Evolutionary conservation across 35 echinoderm and acorn worm genomes (phyloP), one percentile per base, ranked within the genome.

Genomic region (Ophiothrix spiculata): DNA sequence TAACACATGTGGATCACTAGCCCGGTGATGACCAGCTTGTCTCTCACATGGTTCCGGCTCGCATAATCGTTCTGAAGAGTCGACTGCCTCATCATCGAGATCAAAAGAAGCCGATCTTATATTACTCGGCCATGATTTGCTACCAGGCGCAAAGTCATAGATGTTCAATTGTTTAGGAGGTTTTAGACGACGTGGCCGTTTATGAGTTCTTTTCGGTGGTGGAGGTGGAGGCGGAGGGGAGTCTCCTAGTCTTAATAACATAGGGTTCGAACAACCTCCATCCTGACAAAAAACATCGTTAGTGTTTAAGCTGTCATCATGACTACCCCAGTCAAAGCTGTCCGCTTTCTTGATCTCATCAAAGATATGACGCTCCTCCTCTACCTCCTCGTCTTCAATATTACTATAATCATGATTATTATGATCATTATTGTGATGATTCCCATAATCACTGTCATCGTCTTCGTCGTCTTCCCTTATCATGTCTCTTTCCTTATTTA

Each of bases 1-100:
- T n/a, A 69, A 69, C 3, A 69, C 60, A 69, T 69, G 60, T 69
- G 60, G 60, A 15, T 69, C 60, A 69, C 60, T 69, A 25, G 60
- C 60, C 29, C 60, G 17, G 29, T 69, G 60, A 69, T 69, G 60
- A 12, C 60, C 60, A n/a, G 23, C 16, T 15, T 69, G 17, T 2
- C 10, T 15, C 29, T 69, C 60, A 69, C 29, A 69, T 25, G 60
- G 60, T 15, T 69, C 60, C 23, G 60, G 60, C 17, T 2, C 60
- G 23, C 60, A 69, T n/a, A 69, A 69, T 2, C 25, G 60, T 28
- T 69, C 60, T 28, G 60, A 69, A 15, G 60, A 69, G 60, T 69
- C 60, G 1, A 69, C 60, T 69, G 60, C 29, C 29, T 69, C 16
- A 69, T 69, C 60, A n/a, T 28, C 25, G 29, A 10, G 2, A 69